Evolutionary conservation across 2,797 vertebrate genomes (phyloP).

Genomic region (Pangasius krempfi): DNA sequence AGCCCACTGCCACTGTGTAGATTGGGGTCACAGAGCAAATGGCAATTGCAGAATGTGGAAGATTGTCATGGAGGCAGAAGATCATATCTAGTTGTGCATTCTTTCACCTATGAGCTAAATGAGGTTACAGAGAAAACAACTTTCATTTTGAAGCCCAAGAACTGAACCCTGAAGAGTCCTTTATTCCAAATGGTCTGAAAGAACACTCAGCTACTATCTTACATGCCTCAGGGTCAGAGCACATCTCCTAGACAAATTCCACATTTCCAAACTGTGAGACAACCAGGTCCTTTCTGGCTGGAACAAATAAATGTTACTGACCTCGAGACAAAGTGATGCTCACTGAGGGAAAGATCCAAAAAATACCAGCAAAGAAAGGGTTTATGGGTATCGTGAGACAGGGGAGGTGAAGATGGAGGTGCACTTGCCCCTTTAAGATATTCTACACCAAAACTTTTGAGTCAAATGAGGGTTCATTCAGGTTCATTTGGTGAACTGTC

Average conservation of each 20-base stretch:
- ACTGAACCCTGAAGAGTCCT: conserved; percentile 4
- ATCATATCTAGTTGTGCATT: conserved; percentile 21
- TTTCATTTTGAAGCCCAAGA: not conserved
- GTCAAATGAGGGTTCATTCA: not conserved
- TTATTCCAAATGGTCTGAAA: not conserved
- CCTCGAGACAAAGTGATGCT: not conserved
- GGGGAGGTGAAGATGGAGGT: not conserved
- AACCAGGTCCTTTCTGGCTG: not conserved
- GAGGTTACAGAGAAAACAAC: conserved; percentile 18
- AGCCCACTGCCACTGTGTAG: conserved; percentile 12
- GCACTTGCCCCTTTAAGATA: not conserved
- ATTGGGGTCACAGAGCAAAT: conserved; percentile 39
- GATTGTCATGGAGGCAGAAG: conserved; percentile 25
- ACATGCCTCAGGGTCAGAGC: not conserved
- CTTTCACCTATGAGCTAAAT: conserved; percentile 10
- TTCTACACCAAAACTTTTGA: not conserved
- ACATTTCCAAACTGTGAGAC: not conserved
- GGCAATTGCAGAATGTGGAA: conserved; percentile 26
- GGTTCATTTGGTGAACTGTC: not conserved
- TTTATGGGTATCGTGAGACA: not conserved
- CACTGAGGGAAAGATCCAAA: not conserved
- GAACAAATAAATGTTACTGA: not conserved
- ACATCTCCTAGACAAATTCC: conserved; percentile 4
- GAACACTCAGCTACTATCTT: not conserved
- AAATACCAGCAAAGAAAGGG: not conserved